Evolutionary conservation across 30 jellyfish, hydroid and myxozoan genomes (phyloP), one percentile per base, ranked within the genome.

Genomic region (Pelagia noctiluca): DNA sequence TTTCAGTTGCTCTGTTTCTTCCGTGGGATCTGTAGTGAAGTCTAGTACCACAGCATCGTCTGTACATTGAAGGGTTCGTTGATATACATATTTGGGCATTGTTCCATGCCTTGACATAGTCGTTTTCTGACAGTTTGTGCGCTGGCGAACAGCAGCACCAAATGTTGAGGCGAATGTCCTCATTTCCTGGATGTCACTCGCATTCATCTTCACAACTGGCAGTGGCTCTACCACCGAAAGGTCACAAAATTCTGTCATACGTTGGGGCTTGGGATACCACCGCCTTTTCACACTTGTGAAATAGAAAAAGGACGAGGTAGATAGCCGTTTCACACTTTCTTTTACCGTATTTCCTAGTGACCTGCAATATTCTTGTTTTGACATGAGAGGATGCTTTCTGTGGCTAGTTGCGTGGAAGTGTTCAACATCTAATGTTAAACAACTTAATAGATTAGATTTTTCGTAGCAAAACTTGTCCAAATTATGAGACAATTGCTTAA

Each of bases 211-310:
- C 57, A 42, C 57, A 7, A 42, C 57, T 16, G 57, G 57, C 57
- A 68, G 64, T 68, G 81, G 66, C 81, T 68, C 64, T 68, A 68
- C 33, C 81, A 31, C 81, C 34, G 29, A 64, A 68, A 68, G 81
- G 81, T 68, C 64, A 68, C 81, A 68, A 36, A 68, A 64, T 11
- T 35, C 29, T 68, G 81, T 68, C 81, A 68, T 68, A 23, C 81
- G 66, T 68, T 68, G 81, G 66, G 81, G 81, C 81, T 36, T 68
- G 32, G 81, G 81, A 68, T 63, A 63, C 76, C 76, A 63, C 2
- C 49, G 76, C 48, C 76, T 63, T 63, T 68, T 68, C 81, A 68
- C 81, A 68, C 63, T 68, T 8, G 81, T 68, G 25, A 68, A 63
- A 63, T 63, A 63, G 33, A 63, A 63, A 63, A 28, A 63, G 24